phyloP scores from a whole-genome alignment of 2,888 invertebrate species.

The Sylvicola cinctus region DNA sequence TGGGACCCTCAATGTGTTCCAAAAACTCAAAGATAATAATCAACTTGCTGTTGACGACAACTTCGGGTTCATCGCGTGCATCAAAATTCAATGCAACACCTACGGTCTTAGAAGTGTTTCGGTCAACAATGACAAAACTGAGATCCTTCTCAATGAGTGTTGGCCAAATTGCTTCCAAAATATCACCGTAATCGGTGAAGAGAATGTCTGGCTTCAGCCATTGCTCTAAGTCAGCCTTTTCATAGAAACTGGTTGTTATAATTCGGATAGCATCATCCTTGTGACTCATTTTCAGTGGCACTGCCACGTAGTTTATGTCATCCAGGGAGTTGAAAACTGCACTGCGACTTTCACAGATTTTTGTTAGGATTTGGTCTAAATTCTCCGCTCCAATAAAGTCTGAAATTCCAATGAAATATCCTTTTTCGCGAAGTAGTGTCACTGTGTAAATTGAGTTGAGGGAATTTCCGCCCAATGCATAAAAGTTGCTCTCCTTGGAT shows the following conservation, averaged over 20 bases:
- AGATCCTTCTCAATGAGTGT: conserved; percentile 45
- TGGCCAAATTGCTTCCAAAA: conserved; percentile 49
- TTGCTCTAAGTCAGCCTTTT: conserved; percentile 67
- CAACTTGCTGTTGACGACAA: conserved; percentile 40
- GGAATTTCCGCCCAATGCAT: conserved; percentile 70
- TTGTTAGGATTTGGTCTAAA: conserved; percentile 44
- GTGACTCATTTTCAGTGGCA: conserved; percentile 9
- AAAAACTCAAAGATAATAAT: conserved; percentile 57
- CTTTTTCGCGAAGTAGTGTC: conserved; percentile 50
- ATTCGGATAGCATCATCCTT: conserved; percentile 35
- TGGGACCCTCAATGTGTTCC: conserved; percentile 53
- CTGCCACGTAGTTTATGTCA: conserved; percentile 3
- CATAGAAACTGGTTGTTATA: conserved; percentile 65
- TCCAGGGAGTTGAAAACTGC: not conserved
- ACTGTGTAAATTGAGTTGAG: conserved; percentile 70
- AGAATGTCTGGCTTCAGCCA: conserved; percentile 51
- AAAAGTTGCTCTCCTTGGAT: conserved; percentile 49
- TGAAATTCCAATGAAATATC: conserved; percentile 60
- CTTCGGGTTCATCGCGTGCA: conserved; percentile 56
- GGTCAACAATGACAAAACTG: conserved; percentile 45
- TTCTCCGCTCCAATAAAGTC: conserved; percentile 57
- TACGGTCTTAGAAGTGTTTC: conserved; percentile 31
- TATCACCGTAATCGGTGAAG: conserved; percentile 42
- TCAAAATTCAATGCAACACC: conserved; percentile 67
- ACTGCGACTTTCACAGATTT: conserved; percentile 25